Evolutionary conservation across 2,113 vertebrate species (phyloP).

Genomic region (Glaucidium brasilianum): DNA sequence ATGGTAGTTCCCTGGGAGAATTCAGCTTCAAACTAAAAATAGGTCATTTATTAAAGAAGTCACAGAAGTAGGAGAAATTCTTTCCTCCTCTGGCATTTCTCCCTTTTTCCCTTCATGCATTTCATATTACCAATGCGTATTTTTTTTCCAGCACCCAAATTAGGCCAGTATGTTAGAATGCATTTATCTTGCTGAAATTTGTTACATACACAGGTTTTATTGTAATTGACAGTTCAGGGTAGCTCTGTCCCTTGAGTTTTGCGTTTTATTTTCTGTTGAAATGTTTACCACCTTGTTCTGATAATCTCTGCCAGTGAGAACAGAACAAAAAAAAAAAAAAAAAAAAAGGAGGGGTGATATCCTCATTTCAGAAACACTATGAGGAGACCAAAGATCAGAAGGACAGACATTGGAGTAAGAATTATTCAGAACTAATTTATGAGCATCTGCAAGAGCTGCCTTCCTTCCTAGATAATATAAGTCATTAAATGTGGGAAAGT

Average conservation of each 20-base stretch:
- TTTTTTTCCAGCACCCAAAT: background rate
- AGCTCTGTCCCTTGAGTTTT: background rate
- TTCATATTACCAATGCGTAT: background rate
- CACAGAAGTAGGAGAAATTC: background rate
- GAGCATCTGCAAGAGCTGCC: background rate
- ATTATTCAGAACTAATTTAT: background rate
- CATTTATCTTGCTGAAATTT: background rate
- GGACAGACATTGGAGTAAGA: background rate
- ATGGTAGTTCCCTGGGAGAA: background rate
- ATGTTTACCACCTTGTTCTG: conserved; percentile 21
- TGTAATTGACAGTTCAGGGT: conserved; percentile 53
- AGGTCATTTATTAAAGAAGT: background rate
- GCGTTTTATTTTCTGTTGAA: conserved; percentile 30
- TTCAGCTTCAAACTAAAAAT: background rate
- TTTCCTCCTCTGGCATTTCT: background rate
- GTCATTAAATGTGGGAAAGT: background rate
- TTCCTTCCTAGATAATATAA: background rate
- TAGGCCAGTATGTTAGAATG: background rate
- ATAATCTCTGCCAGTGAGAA: background rate
- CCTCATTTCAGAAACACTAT: background rate
- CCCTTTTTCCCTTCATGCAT: background rate
- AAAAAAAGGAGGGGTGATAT: background rate
- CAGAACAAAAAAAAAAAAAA: background rate
- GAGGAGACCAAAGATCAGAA: background rate
- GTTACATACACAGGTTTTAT: conserved; percentile 23